A percentile compares a stretch with the other conserved stretches of the same genome.
phyloP scores from a whole-genome alignment of 2,113 vertebrate genomes.

The Sapayoa aenigma region DNA sequence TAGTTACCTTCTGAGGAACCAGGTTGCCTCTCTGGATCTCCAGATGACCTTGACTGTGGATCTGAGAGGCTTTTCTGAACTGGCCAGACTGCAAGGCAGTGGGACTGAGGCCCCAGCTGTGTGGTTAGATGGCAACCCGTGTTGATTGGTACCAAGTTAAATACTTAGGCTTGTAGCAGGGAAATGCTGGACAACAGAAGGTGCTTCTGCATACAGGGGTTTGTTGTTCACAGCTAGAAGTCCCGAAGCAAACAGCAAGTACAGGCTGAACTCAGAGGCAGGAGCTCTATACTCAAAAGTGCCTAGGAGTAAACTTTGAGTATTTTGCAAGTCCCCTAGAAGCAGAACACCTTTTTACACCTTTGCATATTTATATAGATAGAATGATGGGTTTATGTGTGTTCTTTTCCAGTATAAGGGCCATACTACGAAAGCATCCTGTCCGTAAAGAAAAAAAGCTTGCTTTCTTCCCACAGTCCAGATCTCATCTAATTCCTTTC shows the following conservation, averaged over 20 bases:
- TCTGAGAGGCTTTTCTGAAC: neutral
- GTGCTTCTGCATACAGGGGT: neutral
- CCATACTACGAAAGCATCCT: constrained; percentile 3
- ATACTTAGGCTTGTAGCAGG: neutral
- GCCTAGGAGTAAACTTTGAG: constrained; percentile 9
- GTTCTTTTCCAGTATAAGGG: neutral
- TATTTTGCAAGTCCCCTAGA: constrained; percentile 13
- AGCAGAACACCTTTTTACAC: neutral
- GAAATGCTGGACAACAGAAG: neutral
- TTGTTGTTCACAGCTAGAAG: neutral
- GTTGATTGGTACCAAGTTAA: neutral
- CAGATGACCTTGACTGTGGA: neutral
- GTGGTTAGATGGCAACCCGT: neutral
- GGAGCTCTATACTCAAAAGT: constrained; percentile 25
- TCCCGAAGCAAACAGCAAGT: constrained; percentile 1
- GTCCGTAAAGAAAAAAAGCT: neutral
- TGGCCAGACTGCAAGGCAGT: neutral
- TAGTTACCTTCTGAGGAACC: neutral
- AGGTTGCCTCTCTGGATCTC: neutral
- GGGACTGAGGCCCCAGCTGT: neutral
- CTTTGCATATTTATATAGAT: neutral
- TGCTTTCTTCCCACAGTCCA: neutral
- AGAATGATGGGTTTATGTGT: neutral
- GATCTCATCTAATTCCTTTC: neutral
- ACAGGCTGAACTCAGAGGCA: neutral